Base-by-base conservation (phyloP, 2,888 invertebrate species). In the Megastigmus dorsalis region DNA sequence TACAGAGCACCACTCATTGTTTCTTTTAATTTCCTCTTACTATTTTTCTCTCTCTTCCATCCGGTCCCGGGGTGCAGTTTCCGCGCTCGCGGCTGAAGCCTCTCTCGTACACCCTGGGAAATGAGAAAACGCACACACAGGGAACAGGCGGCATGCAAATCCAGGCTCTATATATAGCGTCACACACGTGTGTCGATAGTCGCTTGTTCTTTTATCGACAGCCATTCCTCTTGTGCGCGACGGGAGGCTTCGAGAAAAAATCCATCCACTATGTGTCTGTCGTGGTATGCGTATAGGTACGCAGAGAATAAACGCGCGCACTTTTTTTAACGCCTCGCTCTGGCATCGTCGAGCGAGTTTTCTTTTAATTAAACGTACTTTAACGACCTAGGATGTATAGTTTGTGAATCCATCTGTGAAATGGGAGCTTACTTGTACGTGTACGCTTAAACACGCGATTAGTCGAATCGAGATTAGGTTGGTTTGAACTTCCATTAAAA, bases 341-440 rank as follows among this genome's bases (percentile, higher is more conserved):
- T 13, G 1, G 38, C 57, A n/a, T 57, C 13, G 20, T 41, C 6
- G 6, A 10, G 2, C 20, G 33, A 20, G n/a, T 59, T 48, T 62
- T 48, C 33, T 48, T 62, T 62, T 62, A 48, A 62, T 62, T 62
- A 62, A 62, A 48, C 43, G n/a, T 6, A 23, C 48, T 48, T 62
- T 62, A 48, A 43, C 60, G 57, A 2, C 23, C 26, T 2, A 6
- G 23, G 41, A 30, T 33, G 13, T 57, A 57, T 55, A 10, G 20
- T 18, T 28, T 33, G 15, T 10, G 18, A n/a, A n/a, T n/a, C n/a
- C n/a, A n/a, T n/a, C n/a, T n/a, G n/a, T n/a, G n/a, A n/a, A n/a
- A n/a, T n/a, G n/a, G n/a, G n/a, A n/a, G n/a, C n/a, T n/a, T n/a
- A n/a, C n/a, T n/a, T n/a, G 9, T 38, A 6, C 10, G 23, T 20